These are phyloP conservation scores for Gordius sp. DNA, from an alignment of 2,888 invertebrate species.

Conservation along the genomic window DNA sequence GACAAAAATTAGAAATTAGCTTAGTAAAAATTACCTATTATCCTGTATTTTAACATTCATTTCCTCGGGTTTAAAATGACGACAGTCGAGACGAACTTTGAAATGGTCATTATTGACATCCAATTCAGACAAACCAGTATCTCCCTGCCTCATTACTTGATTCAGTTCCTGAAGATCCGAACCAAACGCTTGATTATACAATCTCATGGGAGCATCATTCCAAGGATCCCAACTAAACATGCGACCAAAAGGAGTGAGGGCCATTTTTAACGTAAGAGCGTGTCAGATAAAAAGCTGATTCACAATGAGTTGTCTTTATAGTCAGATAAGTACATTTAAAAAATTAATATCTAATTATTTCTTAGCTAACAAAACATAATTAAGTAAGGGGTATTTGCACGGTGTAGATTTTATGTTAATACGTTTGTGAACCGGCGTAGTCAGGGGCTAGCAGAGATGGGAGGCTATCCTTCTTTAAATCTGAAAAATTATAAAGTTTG, in stretches of 20 bases:
- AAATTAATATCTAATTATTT: too few species aligned
- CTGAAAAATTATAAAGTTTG: too few species aligned
- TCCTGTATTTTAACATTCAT: background rate
- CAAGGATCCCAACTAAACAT: conserved; percentile 11
- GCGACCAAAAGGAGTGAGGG: background rate
- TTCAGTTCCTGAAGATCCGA: background rate
- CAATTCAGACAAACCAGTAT: background rate
- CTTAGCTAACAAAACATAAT: too few species aligned
- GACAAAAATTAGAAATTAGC: background rate
- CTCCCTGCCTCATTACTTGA: background rate
- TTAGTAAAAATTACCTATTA: background rate
- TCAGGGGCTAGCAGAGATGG: too few species aligned
- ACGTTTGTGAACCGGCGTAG: too few species aligned
- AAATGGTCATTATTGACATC: background rate
- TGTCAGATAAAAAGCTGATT: too few species aligned
- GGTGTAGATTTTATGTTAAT: too few species aligned
- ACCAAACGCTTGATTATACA: conserved; percentile 8
- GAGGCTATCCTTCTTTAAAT: too few species aligned
- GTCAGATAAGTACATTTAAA: too few species aligned
- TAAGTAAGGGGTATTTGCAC: too few species aligned
- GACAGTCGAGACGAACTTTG: background rate
- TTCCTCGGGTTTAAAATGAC: conserved; percentile 11
- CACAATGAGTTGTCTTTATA: too few species aligned
- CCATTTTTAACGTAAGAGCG: too few species aligned
- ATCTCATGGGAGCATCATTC: background rate